phyloP scores from a whole-genome alignment of 2,888 invertebrate species.

The Lagria hirta region DNA sequence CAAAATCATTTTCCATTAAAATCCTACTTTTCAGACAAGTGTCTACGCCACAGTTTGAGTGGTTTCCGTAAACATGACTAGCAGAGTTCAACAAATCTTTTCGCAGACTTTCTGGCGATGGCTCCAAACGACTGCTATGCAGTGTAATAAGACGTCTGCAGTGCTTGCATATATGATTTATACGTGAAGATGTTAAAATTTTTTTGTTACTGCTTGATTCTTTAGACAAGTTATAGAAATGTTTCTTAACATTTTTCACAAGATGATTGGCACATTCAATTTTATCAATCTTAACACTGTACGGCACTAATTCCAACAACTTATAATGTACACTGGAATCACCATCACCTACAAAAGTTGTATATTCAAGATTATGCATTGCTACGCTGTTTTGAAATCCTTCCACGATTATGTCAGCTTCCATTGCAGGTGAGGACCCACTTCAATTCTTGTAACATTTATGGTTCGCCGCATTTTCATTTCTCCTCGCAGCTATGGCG shows the following conservation, averaged over 20 bases:
- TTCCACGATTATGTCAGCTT: slow-evolving; percentile 28
- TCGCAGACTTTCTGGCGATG: no score
- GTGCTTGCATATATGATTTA: no score
- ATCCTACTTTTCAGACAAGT: no score
- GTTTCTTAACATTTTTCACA: slow-evolving; percentile 24
- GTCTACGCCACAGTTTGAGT: no score
- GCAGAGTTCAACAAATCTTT: no score
- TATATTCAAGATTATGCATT: slow-evolving; percentile 26
- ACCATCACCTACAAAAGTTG: slow-evolving; percentile 27
- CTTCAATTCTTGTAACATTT: slow-evolving; percentile 31
- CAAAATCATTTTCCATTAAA: no score
- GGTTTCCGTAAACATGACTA: no score
- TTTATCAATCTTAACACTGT: slow-evolving; percentile 23
- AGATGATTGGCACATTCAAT: slow-evolving; percentile 28
- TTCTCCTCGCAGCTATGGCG: slow-evolving; percentile 18
- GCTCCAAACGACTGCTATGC: no score
- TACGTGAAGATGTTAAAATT: no score
- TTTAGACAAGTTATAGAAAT: slow-evolving; percentile 3
- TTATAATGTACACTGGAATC: slow-evolving; percentile 29
- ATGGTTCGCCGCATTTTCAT: slow-evolving; percentile 14
- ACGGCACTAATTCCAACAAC: slow-evolving; percentile 24
- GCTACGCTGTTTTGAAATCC: no score
- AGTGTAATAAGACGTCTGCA: no score
- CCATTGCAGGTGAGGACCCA: slow-evolving; percentile 27
- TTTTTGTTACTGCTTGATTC: no score